Percentiles rank a stretch among this genome's conserved stretches.
phyloP scores from a whole-genome alignment of 2,797 vertebrate species.

The Rhinella marina region DNA sequence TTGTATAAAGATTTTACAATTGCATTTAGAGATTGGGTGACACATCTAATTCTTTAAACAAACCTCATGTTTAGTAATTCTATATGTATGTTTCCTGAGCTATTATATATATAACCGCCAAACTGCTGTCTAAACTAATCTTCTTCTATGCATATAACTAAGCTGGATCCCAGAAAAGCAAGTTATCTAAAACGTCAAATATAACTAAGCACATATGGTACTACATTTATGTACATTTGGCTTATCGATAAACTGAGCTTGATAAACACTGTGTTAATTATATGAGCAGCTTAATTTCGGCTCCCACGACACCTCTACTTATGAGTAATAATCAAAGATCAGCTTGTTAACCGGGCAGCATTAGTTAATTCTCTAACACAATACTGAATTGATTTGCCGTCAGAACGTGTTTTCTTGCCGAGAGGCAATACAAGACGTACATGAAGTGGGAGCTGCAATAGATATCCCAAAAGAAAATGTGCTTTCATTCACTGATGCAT shows the following conservation, averaged over 20 bases:
- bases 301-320: conserved; percentile 62
- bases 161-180: not conserved
- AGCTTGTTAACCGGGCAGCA: conserved; percentile 67
- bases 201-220: conserved; percentile 43
- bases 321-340: conserved; percentile 78
- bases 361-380: conserved; percentile 67
- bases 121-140: not conserved
- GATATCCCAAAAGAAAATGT: conserved; percentile 57
- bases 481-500: conserved; percentile 45
- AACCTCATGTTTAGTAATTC: too few relatives aligned
- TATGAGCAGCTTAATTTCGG: conserved; percentile 54
- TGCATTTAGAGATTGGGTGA: too few relatives aligned
- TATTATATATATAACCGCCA: not conserved
- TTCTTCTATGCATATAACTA: not conserved
- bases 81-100: not conserved
- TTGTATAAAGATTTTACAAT: too few relatives aligned
- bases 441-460: conserved; percentile 36
- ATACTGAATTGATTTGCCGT: conserved; percentile 70
- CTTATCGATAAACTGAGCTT: conserved; percentile 35
- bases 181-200: conserved; percentile 21
- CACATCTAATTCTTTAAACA: too few relatives aligned
- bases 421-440: conserved; percentile 59
- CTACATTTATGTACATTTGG: conserved; percentile 42
- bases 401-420: conserved; percentile 63
- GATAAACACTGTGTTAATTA: conserved; percentile 58